These are phyloP conservation scores for Ataeniobius toweri DNA, from an alignment of 2,797 vertebrate species.

Conservation along the genomic window DNA sequence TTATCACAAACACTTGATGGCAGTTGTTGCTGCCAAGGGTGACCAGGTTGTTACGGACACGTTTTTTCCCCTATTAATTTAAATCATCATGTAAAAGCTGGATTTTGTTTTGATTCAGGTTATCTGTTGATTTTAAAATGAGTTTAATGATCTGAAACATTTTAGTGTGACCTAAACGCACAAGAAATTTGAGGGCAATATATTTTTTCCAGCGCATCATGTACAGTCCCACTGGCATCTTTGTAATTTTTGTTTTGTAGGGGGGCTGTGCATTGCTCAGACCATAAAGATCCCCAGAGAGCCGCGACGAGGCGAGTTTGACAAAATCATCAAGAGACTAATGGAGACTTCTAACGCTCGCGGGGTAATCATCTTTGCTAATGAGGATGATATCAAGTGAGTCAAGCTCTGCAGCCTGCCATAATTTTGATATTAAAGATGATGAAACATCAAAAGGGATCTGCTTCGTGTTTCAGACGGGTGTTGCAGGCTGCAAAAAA, in stretches of 20 bases:
- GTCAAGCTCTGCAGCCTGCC: constrained; percentile 31
- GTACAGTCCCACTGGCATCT: not conserved
- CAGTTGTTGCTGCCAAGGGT: too few relatives aligned
- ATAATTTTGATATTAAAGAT: not conserved
- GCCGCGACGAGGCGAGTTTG: constrained; percentile 88
- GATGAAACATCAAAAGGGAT: not conserved
- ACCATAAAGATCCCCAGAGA: constrained; percentile 94
- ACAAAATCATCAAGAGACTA: constrained; percentile 88
- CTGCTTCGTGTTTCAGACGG: constrained; percentile 73
- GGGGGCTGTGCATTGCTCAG: constrained; percentile 91
- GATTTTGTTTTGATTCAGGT: not conserved
- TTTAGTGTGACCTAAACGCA: not conserved
- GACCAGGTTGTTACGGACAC: not conserved
- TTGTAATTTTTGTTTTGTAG: constrained; percentile 63
- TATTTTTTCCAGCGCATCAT: not conserved
- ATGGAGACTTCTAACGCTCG: constrained; percentile 94
- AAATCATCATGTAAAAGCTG: not conserved
- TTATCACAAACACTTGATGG: too few relatives aligned
- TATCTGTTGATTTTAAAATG: not conserved
- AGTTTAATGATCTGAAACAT: not conserved
- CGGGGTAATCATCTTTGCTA: constrained; percentile 93
- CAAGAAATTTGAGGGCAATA: not conserved
- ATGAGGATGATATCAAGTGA: constrained; percentile 95
- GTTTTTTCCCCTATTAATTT: not conserved
- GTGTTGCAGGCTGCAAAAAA: constrained; percentile 85